Base-by-base conservation (phyloP, 2,888 invertebrate genomes). In the Leptinotarsa tumamoca region DNA sequence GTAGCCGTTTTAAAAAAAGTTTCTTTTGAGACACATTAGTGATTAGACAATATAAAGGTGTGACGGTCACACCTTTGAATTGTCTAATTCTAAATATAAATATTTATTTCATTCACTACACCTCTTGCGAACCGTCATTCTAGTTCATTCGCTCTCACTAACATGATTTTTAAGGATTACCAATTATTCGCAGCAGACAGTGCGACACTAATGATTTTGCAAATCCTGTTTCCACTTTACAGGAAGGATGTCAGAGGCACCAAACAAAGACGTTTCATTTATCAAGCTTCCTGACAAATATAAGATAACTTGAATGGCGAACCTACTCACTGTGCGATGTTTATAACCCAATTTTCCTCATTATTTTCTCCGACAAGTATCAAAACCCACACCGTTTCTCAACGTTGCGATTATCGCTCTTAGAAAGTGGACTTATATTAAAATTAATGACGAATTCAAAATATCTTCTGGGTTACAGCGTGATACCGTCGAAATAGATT, bases 261-360 rank as follows among this genome's bases (percentile, higher is more conserved):
- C 43, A 43, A 70, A 70, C 70, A 70, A 70, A 70, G 70, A 61
- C 58, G 61, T 61, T 70, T 49, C 58, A 70, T 73, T 73, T 63
- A 67, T 68, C 70, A 68, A 68, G 63, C 61, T 33, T 71, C 68
- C 66, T 74, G 73, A 71, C 71, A 77, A 77, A 71, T 51, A 71
- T 67, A 68, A 74, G 58, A 74, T 68, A 77, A 71, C 72, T 51
- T 69, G 49, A 63, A 43, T 63, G 63, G 70, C 58, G 70, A 70
- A 70, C 70, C 70, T 70, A 70, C 70, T 70, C 70, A 70, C 58
- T 70, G 58, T 51, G 70, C 70, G 49, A 61, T 61, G 69, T 61
- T 58, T 70, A 70, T 77, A 77, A 77, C 74, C 77, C 67, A 77
- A 77, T 77, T 77, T 77, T 74, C 49, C 68, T 69, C 74, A 72